These are phyloP conservation scores for Sceloporus tristichus DNA, from an alignment of 2,113 vertebrate genomes.

Conservation along the genomic window DNA sequence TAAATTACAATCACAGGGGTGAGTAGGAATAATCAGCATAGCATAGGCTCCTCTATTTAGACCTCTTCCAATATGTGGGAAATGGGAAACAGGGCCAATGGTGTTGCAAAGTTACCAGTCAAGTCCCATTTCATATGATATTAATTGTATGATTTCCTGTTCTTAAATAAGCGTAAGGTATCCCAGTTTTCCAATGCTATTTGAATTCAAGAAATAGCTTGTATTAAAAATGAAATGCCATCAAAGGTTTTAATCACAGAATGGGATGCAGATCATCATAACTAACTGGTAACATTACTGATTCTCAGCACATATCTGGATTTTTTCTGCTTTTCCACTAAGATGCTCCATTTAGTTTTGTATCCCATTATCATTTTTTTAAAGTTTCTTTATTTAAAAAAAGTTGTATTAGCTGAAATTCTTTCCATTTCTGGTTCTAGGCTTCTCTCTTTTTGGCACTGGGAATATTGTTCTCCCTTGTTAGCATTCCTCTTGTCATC, in stretches of 20 bases:
- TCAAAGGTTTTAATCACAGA: background rate
- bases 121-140: background rate
- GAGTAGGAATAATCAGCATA: background rate
- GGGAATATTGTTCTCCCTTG: conserved; percentile 80
- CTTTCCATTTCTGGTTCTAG: conserved; percentile 69
- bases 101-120: background rate
- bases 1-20: background rate
- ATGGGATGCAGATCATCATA: background rate
- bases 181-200: background rate
- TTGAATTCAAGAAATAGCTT: background rate
- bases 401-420: conserved; percentile 49
- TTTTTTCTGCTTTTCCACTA: conserved; percentile 42
- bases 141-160: background rate
- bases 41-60: background rate
- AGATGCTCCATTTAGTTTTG: conserved; percentile 52
- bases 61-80: background rate
- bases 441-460: conserved; percentile 78
- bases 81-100: background rate
- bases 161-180: background rate
- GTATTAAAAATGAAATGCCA: background rate
- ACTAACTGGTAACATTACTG: conserved; percentile 18
- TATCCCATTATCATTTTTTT: conserved; percentile 23
- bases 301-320: conserved; percentile 11
- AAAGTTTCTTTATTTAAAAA: conserved; percentile 41
- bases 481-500: conserved; percentile 85